Evolutionary conservation across 2,888 invertebrate species (phyloP), one percentile per base, ranked within the genome.

Genomic region (Leptinotarsa haldemani): DNA sequence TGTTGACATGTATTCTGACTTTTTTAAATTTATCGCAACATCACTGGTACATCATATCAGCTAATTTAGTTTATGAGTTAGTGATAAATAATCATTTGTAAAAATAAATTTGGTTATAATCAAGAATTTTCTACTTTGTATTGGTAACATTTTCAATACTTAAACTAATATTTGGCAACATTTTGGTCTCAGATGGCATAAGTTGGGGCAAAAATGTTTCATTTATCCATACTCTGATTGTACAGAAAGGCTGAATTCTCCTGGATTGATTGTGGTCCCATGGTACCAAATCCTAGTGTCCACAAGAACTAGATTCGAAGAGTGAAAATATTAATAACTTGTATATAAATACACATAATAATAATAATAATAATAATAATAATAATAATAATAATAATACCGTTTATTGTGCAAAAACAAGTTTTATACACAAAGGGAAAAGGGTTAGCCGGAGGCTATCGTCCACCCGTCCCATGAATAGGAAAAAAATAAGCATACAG

Each of bases 231-330:
- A 97, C 86, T 97, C 97, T 0, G 97, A 97, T 81, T 97, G 96
- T 74, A 97, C 92, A 16, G 96, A 95, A 61, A 97, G 89, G 80
- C 96, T 95, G 82, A 97, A 93, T 83, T 94, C 92, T 7, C 94
- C 94, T 78, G 93, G 93, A 64, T 93, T 91, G 73, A 97, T 94
- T 80, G 90, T 92, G 52, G 97, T 97, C 69, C 94, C 92, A 86
- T 97, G 97, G 86, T 97, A 97, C 97, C 97, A 97, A 76, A 95
- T 90, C 81, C 97, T 92, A 0, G 97, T 97, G 84, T 97, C 97
- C 69, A 97, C 89, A 74, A 97, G 89, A 74, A 97, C 94, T 94
- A 88, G 71, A 74, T 70, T 52, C 9, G 69, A 73, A 12, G n/a
- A 58, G 50, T 48, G 15, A 22, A 46, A 47, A 25, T 15, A 61